Percentiles rank a stretch among this genome's conserved stretches.
phyloP scores from a whole-genome alignment of 1,140 invertebrate species.

The Grapholita molesta region DNA sequence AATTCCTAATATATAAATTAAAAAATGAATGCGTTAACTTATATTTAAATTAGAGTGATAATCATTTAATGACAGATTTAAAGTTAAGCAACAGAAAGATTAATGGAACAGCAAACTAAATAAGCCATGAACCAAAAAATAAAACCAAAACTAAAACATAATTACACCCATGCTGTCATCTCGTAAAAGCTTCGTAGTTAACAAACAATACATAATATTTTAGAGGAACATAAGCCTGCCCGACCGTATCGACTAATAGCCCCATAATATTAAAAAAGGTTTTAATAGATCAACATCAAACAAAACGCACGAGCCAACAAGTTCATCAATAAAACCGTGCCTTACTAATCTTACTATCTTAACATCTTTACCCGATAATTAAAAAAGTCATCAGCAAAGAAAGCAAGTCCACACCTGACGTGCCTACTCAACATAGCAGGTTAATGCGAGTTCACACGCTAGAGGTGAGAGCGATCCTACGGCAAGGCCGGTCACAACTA shows the following conservation, averaged over 20 bases:
- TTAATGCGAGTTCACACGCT: conserved; percentile 74
- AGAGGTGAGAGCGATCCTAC: conserved; percentile 72
- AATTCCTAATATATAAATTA: too few relatives aligned
- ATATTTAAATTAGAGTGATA: too few relatives aligned
- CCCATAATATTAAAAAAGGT: background rate
- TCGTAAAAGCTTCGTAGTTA: background rate
- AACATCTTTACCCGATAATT: conserved; percentile 56
- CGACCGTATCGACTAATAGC: conserved; percentile 3
- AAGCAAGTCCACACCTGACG: conserved; percentile 58
- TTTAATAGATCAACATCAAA: conserved; percentile 27
- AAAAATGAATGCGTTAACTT: too few relatives aligned
- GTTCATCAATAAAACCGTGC: conserved; percentile 61
- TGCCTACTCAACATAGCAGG: conserved; percentile 60
- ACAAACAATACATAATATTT: conserved; percentile 30
- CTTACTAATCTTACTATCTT: conserved; percentile 51
- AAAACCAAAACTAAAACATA: background rate
- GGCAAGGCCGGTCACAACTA: conserved; percentile 64
- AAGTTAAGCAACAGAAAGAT: too few relatives aligned
- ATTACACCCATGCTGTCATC: background rate
- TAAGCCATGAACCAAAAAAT: background rate
- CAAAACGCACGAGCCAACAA: conserved; percentile 58
- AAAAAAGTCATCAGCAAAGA: conserved; percentile 53
- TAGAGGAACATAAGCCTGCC: background rate
- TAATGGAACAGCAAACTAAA: too few relatives aligned
- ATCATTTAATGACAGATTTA: too few relatives aligned